Conservation (phyloP, 2,797 vertebrate genomes). For the Pipistrellus nathusii region DNA sequence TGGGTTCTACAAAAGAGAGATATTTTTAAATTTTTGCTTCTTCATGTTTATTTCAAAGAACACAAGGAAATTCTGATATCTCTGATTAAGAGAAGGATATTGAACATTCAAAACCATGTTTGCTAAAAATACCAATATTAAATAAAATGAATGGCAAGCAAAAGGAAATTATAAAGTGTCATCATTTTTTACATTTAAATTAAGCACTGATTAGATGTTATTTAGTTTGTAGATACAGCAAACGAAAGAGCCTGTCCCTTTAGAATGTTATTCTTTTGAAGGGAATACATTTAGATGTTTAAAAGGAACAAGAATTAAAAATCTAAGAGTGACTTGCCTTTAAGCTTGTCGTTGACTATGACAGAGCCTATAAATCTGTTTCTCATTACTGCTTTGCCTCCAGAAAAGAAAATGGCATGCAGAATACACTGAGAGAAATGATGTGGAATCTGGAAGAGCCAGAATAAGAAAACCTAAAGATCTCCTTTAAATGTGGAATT, state of each 20-base stretch:
- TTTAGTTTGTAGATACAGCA: not conserved
- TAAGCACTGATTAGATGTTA: not conserved
- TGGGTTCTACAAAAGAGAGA: not conserved
- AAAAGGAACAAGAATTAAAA: not conserved
- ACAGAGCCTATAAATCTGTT: not conserved
- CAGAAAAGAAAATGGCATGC: not conserved
- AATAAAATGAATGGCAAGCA: conserved; percentile 7
- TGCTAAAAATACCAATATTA: not conserved
- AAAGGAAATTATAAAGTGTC: not conserved
- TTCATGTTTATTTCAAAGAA: conserved; percentile 1
- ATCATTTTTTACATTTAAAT: conserved; percentile 4
- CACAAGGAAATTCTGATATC: not conserved
- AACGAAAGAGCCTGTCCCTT: not conserved
- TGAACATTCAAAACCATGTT: not conserved
- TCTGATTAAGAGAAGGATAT: not conserved
- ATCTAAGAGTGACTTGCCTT: not conserved
- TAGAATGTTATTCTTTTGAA: not conserved
- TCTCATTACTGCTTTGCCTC: not conserved
- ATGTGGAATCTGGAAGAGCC: not conserved
- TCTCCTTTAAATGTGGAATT: not conserved
- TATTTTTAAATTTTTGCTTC: not conserved
- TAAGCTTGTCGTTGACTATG: conserved; percentile 2
- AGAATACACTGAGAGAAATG: conserved; percentile 3
- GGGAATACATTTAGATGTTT: not conserved
- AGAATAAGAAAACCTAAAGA: conserved; percentile 27